Evolutionary conservation across 2,888 invertebrate genomes (phyloP).

Genomic region (Phengaris arion): DNA sequence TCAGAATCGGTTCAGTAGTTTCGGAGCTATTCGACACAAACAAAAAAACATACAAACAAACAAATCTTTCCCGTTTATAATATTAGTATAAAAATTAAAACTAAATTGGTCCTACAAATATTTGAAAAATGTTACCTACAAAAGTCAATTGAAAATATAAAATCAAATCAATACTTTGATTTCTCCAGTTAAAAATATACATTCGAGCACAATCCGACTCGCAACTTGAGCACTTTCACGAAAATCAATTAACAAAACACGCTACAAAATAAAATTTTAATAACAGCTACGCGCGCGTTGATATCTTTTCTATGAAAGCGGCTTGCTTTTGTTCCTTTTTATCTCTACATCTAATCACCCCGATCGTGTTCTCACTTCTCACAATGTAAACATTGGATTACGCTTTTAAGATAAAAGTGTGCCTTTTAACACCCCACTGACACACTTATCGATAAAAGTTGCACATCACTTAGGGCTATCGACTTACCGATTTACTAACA

Average conservation of each 20-base stretch:
- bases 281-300: slow-evolving; percentile 64
- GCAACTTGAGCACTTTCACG: slow-evolving; percentile 44
- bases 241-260: slow-evolving; percentile 46
- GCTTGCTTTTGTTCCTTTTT: slow-evolving; percentile 15
- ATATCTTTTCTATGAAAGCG: slow-evolving; percentile 64
- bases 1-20: no score
- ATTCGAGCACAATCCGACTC: slow-evolving; percentile 38
- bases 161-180: not conserved
- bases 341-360: slow-evolving; percentile 25
- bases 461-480: slow-evolving; percentile 10
- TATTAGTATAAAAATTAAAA: no score
- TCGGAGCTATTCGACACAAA: no score
- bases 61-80: no score
- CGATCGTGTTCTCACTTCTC: slow-evolving; percentile 27
- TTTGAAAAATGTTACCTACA: not conserved
- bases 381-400: slow-evolving; percentile 27
- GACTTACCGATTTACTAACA: slow-evolving; percentile 45
- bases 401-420: slow-evolving; percentile 13
- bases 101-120: not conserved
- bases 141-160: not conserved
- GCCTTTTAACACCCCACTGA: slow-evolving; percentile 44
- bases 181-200: not conserved
- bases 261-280: slow-evolving; percentile 45
- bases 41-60: no score
- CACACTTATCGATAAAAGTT: slow-evolving; percentile 48